Conservation (phyloP, 2,113 vertebrate genomes). For the Hydropotes inermis region DNA sequence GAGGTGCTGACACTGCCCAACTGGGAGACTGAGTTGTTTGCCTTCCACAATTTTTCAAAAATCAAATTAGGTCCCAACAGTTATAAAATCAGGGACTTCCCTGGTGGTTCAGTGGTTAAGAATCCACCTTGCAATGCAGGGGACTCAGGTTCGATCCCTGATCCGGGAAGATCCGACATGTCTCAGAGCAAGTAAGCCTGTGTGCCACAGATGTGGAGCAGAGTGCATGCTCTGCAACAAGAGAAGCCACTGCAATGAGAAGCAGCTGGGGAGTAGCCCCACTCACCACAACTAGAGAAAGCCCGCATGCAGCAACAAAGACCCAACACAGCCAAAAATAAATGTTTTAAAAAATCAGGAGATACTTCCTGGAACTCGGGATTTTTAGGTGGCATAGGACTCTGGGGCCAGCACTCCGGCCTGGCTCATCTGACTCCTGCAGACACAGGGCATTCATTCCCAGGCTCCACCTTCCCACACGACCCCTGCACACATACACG, state of each 20-base stretch:
- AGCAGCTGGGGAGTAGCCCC: background rate
- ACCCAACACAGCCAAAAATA: background rate
- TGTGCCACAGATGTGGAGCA: background rate
- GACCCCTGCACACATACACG: accelerated
- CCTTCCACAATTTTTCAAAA: background rate
- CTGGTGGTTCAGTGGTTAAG: background rate
- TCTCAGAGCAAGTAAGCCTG: background rate
- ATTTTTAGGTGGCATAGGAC: background rate
- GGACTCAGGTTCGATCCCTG: background rate
- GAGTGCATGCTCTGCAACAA: background rate
- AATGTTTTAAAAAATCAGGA: background rate
- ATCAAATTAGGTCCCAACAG: background rate
- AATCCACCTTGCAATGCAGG: background rate
- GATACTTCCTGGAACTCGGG: background rate
- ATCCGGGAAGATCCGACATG: background rate
- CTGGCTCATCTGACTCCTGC: background rate
- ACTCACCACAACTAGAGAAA: background rate
- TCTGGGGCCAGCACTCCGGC: background rate
- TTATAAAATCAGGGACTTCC: background rate
- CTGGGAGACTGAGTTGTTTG: accelerated
- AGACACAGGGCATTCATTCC: background rate
- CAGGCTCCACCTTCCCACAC: accelerated
- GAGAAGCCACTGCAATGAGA: background rate
- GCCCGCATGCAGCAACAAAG: background rate
- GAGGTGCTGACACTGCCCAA: accelerated